Conservation (phyloP, 2,113 vertebrate species). For the Eublepharis macularius region DNA sequence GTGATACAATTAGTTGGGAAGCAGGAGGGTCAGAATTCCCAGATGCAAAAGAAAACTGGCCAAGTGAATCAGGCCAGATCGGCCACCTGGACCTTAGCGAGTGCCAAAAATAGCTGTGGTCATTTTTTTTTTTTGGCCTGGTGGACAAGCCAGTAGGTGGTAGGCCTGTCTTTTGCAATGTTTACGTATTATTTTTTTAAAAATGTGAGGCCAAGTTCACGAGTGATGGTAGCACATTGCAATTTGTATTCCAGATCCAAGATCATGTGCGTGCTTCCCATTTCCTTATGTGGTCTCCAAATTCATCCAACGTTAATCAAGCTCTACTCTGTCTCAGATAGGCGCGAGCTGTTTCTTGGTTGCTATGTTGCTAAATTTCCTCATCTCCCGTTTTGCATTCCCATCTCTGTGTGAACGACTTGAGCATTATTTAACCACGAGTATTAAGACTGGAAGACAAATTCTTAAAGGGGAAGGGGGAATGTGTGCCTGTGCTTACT, state of each 20-base stretch:
- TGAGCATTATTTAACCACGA: neutral
- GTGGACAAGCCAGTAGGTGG: constrained; percentile 64
- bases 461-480: neutral
- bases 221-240: constrained; percentile 46
- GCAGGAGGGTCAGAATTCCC: constrained; percentile 82
- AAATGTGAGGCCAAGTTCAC: constrained; percentile 53
- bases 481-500: too few relatives aligned
- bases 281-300: constrained; percentile 36
- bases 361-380: neutral
- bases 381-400: neutral
- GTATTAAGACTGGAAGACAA: neutral
- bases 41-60: constrained; percentile 79
- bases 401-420: fast-evolving
- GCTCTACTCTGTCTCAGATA: neutral
- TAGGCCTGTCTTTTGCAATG: constrained; percentile 52
- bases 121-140: constrained; percentile 49
- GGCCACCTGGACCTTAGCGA: constrained; percentile 77
- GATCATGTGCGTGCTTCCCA: constrained; percentile 19
- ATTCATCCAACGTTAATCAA: neutral
- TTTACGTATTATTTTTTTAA: neutral
- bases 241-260: constrained; percentile 57
- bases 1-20: constrained; percentile 95
- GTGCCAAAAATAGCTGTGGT: constrained; percentile 78
- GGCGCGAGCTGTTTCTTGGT: neutral
- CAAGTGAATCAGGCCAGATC: constrained; percentile 80